These are phyloP conservation scores for Clunio marinus DNA, from an alignment of 2,888 invertebrate genomes.

Conservation along the genomic window DNA sequence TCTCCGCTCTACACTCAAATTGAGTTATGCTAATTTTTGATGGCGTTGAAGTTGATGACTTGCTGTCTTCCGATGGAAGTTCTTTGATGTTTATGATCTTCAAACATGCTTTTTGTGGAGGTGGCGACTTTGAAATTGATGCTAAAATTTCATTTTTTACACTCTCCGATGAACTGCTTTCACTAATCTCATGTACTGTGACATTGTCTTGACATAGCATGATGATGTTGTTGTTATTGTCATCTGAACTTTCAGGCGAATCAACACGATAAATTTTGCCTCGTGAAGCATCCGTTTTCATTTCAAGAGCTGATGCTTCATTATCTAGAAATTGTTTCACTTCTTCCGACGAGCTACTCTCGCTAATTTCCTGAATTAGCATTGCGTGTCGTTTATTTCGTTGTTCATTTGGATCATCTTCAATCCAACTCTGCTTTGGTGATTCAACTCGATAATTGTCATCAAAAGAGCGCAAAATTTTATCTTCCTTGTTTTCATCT, in stretches of 20 bases:
- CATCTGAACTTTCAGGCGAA: conserved; percentile 40
- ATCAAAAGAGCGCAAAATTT: conserved; percentile 37
- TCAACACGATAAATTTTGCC: conserved; percentile 41
- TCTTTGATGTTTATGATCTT: conserved; percentile 37
- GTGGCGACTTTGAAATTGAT: background rate
- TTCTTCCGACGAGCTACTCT: conserved; percentile 45
- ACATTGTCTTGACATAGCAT: conserved; percentile 41
- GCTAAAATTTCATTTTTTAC: conserved; percentile 35
- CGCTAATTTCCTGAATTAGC: conserved; percentile 47
- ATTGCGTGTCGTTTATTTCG: conserved; percentile 35
- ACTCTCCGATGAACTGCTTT: conserved; percentile 45
- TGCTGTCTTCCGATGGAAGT: conserved; percentile 12
- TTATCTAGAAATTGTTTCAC: conserved; percentile 29
- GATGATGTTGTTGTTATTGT: conserved; percentile 40
- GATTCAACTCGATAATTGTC: conserved; percentile 49
- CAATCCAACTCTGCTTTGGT: conserved; percentile 43
- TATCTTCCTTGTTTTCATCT: conserved; percentile 18
- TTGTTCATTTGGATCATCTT: conserved; percentile 17
- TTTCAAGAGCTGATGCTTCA: conserved; percentile 27
- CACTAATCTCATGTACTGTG: conserved; percentile 49
- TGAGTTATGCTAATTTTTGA: background rate
- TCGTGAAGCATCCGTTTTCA: background rate
- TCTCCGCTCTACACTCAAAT: conserved; percentile 27
- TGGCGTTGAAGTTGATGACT: background rate
- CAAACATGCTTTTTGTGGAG: background rate